Evolutionary conservation across 1,140 invertebrate species (phyloP), one percentile per base, ranked within the genome.

Genomic region (Bombus superbus): DNA sequence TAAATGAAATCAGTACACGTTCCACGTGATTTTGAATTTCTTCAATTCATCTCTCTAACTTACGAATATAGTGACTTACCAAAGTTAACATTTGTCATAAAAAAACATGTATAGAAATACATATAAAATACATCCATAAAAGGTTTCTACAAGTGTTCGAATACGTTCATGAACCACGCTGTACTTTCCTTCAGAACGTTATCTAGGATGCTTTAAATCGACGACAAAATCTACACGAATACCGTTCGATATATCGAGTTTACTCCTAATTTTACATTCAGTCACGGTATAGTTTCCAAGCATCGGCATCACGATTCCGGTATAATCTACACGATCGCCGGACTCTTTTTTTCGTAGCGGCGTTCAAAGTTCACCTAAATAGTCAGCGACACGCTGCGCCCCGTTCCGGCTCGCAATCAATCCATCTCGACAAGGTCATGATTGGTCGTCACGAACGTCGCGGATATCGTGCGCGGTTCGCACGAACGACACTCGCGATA

Each of bases 401-500:
- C 68, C 57, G 83, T 86, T 89, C 83, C 76, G 87, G 88, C 72
- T 86, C 74, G 81, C 85, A 86, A 89, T 88, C 84, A 86, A 83
- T 89, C 87, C 79, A 71, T 86, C 72, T 74, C 64, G 71, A 77
- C 87, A 89, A 88, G 87, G 87, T 89, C 87, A 83, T 86, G 83
- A 76, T 86, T 75, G 74, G 62, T 75, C 62, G 85, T 53, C 74
- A 78, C 76, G 57, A 88, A 47, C 44, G 47, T 85, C 59, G 76
- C 42, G 28, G 59, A 75, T 89, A 83, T 83, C 76, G 79, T 76
- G 81, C 88, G 53, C 81, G 87, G 85, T 89, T 89, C 88, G 81
- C 88, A 90, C 88, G 89, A 90, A 71, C 88, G 88, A 90, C 82
- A 90, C 81, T 86, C 66, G 78, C 89, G 89, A 88, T 90, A 90